Conservation (phyloP, 1,140 invertebrate genomes). For the Pogonomyrmex californicus region DNA sequence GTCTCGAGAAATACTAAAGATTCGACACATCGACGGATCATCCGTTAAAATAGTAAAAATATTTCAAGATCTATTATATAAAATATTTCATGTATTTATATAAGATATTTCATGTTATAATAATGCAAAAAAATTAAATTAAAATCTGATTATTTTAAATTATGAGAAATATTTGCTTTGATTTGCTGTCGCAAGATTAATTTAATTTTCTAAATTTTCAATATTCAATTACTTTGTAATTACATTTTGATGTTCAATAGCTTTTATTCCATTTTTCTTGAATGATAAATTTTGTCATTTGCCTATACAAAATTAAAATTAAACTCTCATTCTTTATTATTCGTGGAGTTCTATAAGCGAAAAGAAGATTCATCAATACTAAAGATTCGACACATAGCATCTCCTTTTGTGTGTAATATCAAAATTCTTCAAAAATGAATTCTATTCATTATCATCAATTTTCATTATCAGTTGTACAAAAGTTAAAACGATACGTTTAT, state of each 20-base stretch:
- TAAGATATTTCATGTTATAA: background rate
- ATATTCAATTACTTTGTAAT: background rate
- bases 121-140: background rate
- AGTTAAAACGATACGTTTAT: background rate
- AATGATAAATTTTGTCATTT: background rate
- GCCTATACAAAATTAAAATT: background rate
- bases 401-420: slow-evolving; percentile 13
- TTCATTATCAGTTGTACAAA: background rate
- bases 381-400: no score
- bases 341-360: background rate
- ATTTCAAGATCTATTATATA: background rate
- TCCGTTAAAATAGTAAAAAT: slow-evolving; percentile 18
- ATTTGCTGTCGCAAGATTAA: background rate
- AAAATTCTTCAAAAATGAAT: background rate
- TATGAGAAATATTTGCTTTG: background rate
- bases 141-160: slow-evolving; percentile 5
- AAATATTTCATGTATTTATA: background rate
- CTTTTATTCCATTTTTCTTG: background rate
- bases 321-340: background rate
- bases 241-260: background rate
- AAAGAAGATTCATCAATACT: slow-evolving; percentile 6
- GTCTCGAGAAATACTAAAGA: slow-evolving; percentile 17
- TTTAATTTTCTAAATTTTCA: background rate
- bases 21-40: background rate
- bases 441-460: background rate